Conservation (phyloP, 2,888 invertebrate species). For the Lochmaea capreae region DNA sequence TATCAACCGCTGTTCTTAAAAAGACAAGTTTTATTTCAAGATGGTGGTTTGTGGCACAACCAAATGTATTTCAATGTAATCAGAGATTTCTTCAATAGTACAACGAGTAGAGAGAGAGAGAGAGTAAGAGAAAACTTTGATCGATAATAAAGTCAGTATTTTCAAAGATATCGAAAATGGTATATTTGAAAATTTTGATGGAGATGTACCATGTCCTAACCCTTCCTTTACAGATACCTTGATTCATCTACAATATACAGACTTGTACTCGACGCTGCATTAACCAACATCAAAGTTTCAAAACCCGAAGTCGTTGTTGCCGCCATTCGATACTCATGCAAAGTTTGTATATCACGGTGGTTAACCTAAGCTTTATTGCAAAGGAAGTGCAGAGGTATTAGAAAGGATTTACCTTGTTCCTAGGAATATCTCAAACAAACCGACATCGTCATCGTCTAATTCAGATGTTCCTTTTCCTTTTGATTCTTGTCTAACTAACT, state of each 20-base stretch:
- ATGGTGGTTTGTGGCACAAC: too few relatives aligned
- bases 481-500: constrained; percentile 14
- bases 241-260: constrained; percentile 10
- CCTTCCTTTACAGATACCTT: constrained; percentile 36
- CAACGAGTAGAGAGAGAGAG: too few relatives aligned
- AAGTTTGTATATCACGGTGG: constrained; percentile 48
- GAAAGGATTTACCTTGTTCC: constrained; percentile 54
- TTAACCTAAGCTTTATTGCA: constrained; percentile 59
- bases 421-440: constrained; percentile 22
- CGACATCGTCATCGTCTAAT: background rate
- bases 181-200: too few relatives aligned
- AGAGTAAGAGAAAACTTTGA: too few relatives aligned
- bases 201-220: background rate
- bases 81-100: too few relatives aligned
- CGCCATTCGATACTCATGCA: constrained; percentile 42
- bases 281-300: constrained; percentile 48
- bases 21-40: too few relatives aligned
- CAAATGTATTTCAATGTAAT: too few relatives aligned
- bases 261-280: constrained; percentile 39
- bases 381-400: constrained; percentile 58
- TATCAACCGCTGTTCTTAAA: too few relatives aligned
- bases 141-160: too few relatives aligned
- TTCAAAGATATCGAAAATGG: too few relatives aligned
- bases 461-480: constrained; percentile 9
- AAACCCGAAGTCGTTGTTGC: constrained; percentile 24